These are phyloP conservation scores for Zaprionus camerounensis DNA, from an alignment of 1,140 invertebrate species.

Conservation along the genomic window DNA sequence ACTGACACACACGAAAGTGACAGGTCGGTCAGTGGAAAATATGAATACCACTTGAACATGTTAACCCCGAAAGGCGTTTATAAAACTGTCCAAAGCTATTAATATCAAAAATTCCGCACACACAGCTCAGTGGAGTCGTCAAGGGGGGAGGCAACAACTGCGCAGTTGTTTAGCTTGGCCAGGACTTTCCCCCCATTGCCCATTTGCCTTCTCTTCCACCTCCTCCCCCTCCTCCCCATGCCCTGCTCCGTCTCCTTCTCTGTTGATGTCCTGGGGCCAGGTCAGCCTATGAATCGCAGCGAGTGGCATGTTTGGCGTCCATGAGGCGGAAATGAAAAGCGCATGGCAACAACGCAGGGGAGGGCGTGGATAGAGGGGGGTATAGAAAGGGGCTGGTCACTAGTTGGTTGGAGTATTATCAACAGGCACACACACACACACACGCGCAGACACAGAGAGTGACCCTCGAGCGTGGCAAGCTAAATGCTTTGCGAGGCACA, in stretches of 20 bases:
- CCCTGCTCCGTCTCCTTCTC: neutral
- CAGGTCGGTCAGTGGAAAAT: conserved; percentile 83
- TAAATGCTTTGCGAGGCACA: conserved; percentile 65
- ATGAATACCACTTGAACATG: conserved; percentile 82
- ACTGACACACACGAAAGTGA: conserved; percentile 71
- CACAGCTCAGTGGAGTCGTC: conserved; percentile 31
- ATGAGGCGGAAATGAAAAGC: conserved; percentile 79
- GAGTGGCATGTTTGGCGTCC: conserved; percentile 76
- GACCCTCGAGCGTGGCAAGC: conserved; percentile 47
- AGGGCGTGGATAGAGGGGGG: neutral
- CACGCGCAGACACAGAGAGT: neutral
- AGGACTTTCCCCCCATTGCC: conserved; percentile 22
- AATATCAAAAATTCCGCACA: conserved; percentile 82
- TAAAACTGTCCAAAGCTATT: conserved; percentile 83
- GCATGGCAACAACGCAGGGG: conserved; percentile 52
- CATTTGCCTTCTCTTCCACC: neutral
- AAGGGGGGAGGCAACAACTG: conserved; percentile 50
- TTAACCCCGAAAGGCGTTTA: conserved; percentile 83
- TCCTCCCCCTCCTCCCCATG: no score
- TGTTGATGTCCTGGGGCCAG: conserved; percentile 56
- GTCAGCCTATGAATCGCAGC: conserved; percentile 73
- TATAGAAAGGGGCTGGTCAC: conserved; percentile 21
- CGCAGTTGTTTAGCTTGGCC: conserved; percentile 65
- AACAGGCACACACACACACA: conserved; percentile 60
- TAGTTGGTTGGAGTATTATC: conserved; percentile 70